phyloP scores from a whole-genome alignment of 2,797 vertebrate species.

The Coendou prehensilis region DNA sequence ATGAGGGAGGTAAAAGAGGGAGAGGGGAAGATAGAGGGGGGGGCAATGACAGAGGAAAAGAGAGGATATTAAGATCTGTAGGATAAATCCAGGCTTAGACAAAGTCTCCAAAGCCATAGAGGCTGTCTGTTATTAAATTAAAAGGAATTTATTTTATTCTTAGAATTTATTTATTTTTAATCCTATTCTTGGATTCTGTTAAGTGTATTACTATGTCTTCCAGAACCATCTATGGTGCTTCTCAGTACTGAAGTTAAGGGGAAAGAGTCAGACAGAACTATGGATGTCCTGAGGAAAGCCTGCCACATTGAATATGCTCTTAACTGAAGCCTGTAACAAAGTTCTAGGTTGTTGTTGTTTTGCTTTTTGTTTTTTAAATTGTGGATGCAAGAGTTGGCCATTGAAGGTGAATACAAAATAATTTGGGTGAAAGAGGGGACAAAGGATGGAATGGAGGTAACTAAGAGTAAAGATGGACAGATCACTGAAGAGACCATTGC shows the following conservation, averaged over 20 bases:
- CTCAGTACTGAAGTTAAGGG: neutral
- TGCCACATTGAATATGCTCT: neutral
- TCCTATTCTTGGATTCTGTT: neutral
- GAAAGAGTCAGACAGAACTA: neutral
- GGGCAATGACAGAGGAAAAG: no score
- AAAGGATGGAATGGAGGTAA: neutral
- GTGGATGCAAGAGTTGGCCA: neutral
- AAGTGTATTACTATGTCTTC: neutral
- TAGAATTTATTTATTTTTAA: no score
- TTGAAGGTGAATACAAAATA: neutral
- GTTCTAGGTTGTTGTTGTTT: neutral
- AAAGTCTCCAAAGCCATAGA: conserved; percentile 20
- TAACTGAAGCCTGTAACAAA: neutral
- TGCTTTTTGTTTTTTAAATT: neutral
- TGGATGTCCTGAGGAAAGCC: neutral
- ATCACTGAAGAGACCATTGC: neutral
- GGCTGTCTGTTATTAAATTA: neutral
- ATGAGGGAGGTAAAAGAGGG: no score
- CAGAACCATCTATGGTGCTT: neutral
- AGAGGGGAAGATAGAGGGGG: neutral
- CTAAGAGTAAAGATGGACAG: neutral
- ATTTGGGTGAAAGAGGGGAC: neutral
- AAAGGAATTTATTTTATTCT: neutral
- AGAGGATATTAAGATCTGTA: neutral
- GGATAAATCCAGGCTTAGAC: neutral